These are phyloP conservation scores for Aurelia aurita complex sp. Pacific DNA, from an alignment of 30 jellyfish, hydroid and myxozoan species.

Conservation along the genomic window DNA sequence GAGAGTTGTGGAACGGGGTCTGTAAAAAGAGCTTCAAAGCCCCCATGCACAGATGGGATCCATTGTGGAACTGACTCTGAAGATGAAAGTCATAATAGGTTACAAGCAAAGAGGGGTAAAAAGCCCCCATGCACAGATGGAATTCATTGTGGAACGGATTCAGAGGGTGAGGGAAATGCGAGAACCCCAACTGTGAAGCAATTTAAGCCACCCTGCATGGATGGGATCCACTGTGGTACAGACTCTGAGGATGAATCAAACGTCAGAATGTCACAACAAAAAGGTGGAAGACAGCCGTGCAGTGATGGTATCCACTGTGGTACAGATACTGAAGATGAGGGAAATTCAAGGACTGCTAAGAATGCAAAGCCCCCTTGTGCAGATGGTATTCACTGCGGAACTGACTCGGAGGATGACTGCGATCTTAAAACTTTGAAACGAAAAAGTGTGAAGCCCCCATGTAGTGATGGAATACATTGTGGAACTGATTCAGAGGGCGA, in stretches of 20 bases:
- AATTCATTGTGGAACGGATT: conserved; percentile 78
- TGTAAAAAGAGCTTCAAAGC: neutral
- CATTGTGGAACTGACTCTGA: conserved; percentile 77
- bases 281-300: conserved; percentile 1
- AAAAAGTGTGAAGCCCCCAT: neutral
- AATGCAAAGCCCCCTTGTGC: neutral
- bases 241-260: conserved; percentile 50
- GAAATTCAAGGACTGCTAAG: conserved; percentile 17
- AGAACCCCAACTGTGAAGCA: neutral
- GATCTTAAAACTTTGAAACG: neutral
- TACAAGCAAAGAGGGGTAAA: neutral
- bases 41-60: conserved; percentile 46
- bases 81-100: conserved; percentile 1
- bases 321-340: conserved; percentile 64
- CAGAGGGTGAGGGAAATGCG: conserved; percentile 50
- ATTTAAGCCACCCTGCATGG: conserved; percentile 28
- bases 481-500: conserved; percentile 76
- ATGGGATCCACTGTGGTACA: conserved; percentile 73
- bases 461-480: conserved; percentile 62
- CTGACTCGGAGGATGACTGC: neutral
- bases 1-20: conserved; percentile 23
- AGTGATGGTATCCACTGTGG: conserved; percentile 61
- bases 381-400: conserved; percentile 4
- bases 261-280: neutral
- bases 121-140: conserved; percentile 62